Conservation (phyloP, 2,797 vertebrate genomes). For the Falco concolor region DNA sequence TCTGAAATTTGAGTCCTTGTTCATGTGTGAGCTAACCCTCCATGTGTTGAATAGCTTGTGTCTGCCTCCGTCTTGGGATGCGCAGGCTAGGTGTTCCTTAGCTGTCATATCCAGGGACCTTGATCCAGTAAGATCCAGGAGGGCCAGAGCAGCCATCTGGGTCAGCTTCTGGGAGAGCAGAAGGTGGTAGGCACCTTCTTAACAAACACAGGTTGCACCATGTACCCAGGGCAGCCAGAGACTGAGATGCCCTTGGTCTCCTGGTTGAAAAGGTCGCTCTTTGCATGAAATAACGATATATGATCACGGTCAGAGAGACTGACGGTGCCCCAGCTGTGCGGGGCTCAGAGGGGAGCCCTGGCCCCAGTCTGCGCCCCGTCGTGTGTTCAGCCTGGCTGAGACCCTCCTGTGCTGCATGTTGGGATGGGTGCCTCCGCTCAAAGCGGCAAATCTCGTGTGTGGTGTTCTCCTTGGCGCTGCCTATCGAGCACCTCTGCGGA, state of each 20-base stretch:
- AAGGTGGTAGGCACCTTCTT: not conserved
- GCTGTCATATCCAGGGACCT: not conserved
- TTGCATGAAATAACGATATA: too few relatives aligned
- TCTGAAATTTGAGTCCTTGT: not conserved
- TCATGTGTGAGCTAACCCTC: not conserved
- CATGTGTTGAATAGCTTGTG: accelerated
- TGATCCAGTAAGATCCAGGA: accelerated
- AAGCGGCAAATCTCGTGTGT: too few relatives aligned
- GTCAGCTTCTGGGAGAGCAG: not conserved
- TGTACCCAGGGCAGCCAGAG: accelerated
- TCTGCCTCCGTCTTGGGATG: accelerated
- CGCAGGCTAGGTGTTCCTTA: not conserved
- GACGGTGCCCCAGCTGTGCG: accelerated
- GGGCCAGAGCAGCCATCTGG: not conserved
- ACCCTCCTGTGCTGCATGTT: too few relatives aligned
- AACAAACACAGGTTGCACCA: accelerated
- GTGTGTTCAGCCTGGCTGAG: too few relatives aligned
- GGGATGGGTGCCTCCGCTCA: not conserved
- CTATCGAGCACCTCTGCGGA: not conserved
- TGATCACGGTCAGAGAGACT: not conserved
- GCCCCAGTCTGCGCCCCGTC: not conserved
- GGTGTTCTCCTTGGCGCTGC: not conserved
- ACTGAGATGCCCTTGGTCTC: not conserved
- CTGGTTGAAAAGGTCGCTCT: not conserved
- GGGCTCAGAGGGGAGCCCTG: not conserved